These are phyloP conservation scores for Laupala kohalensis DNA, from an alignment of 1,140 invertebrate genomes.

Conservation along the genomic window DNA sequence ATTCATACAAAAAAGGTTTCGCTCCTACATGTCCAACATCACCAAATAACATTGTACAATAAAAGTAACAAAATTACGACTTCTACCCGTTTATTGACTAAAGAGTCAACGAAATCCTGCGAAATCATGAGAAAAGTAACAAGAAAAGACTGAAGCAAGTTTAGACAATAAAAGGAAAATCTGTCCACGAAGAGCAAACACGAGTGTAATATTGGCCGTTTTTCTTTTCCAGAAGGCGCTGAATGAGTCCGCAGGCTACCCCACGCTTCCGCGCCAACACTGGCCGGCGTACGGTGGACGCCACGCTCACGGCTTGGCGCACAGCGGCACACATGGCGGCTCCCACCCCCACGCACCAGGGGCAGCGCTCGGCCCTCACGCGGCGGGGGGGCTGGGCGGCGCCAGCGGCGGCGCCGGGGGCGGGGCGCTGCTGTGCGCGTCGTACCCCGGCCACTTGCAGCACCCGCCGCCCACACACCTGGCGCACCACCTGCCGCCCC, in stretches of 20 bases:
- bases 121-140: too few species aligned
- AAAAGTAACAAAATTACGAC: too few species aligned
- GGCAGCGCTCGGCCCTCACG: constrained; percentile 19
- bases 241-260: constrained; percentile 29
- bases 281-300: constrained; percentile 27
- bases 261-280: constrained; percentile 35
- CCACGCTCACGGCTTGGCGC: neutral
- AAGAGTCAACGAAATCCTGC: too few species aligned
- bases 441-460: constrained; percentile 1
- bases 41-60: too few species aligned
- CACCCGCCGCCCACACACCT: neutral
- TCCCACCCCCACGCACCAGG: constrained; percentile 10
- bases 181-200: too few species aligned
- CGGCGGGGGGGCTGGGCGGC: constrained; percentile 6
- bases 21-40: too few species aligned
- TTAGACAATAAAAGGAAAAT: too few species aligned
- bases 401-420: neutral
- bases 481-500: neutral
- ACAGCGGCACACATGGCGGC: neutral
- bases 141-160: too few species aligned
- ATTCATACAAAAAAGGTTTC: too few species aligned
- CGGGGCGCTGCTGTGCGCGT: neutral
- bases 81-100: too few species aligned
- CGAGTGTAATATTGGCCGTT: too few species aligned
- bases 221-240: too few species aligned